These are phyloP conservation scores for Ophraella communa DNA, from an alignment of 2,888 invertebrate genomes.

Conservation along the genomic window DNA sequence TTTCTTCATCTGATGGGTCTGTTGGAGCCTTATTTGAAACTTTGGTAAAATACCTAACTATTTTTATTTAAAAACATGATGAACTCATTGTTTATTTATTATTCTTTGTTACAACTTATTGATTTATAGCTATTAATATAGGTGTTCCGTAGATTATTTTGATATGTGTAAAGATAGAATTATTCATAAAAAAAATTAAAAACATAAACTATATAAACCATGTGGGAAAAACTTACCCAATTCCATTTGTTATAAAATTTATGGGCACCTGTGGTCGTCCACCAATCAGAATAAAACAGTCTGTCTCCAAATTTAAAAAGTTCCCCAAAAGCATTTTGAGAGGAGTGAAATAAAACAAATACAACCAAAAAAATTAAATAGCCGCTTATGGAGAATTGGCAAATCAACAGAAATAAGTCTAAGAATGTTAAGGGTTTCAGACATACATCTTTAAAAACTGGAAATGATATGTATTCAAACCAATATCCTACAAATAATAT, in stretches of 20 bases:
- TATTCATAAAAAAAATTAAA: too few species aligned
- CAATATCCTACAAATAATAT: not conserved
- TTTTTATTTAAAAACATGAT: too few species aligned
- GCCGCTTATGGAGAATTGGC: not conserved
- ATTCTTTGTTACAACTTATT: too few species aligned
- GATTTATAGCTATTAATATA: too few species aligned
- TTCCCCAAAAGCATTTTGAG: constrained; percentile 60
- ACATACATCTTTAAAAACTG: not conserved
- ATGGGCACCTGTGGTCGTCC: constrained; percentile 83
- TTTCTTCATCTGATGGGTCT: too few species aligned
- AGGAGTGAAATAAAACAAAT: not conserved
- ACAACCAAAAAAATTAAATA: not conserved
- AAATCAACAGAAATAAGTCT: not conserved
- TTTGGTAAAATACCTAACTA: too few species aligned
- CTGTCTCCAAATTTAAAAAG: constrained; percentile 85
- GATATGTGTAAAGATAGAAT: too few species aligned
- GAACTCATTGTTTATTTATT: too few species aligned
- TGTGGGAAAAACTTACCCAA: constrained; percentile 35
- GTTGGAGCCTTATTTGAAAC: too few species aligned
- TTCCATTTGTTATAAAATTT: constrained; percentile 94
- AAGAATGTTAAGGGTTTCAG: not conserved
- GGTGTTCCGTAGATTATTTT: too few species aligned
- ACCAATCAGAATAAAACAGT: constrained; percentile 90
- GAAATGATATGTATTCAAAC: not conserved
- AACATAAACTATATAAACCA: not conserved